phyloP scores from a whole-genome alignment of 2,797 vertebrate species.

The Sciaenops ocellatus region DNA sequence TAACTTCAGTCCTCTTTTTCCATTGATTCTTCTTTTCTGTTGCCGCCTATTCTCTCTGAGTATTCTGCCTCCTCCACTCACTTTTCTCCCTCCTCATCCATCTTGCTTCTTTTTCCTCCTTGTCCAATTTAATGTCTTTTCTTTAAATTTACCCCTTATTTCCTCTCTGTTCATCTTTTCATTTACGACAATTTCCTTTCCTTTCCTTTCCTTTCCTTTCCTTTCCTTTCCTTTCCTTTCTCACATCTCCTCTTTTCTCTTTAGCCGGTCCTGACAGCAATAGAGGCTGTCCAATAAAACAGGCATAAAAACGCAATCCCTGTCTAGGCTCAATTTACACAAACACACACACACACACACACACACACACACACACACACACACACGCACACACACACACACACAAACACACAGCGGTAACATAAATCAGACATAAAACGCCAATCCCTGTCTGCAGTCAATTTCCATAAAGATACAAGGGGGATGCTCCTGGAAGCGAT shows the following conservation, averaged over 20 bases:
- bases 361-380: conserved; percentile 22
- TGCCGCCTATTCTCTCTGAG: neutral
- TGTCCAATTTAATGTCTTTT: neutral
- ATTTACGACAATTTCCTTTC: no score
- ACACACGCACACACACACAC: conserved; percentile 18
- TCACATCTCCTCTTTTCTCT: conserved; percentile 22
- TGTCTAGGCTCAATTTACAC: conserved; percentile 69
- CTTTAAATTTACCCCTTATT: neutral
- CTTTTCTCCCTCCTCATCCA: neutral
- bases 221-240: neutral
- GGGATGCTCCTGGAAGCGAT: conserved; percentile 54
- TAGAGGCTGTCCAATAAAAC: conserved; percentile 81
- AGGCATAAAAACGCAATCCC: conserved; percentile 80
- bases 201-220: neutral
- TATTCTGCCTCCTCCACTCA: conserved; percentile 32
- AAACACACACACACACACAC: conserved; percentile 36
- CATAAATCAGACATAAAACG: conserved; percentile 80
- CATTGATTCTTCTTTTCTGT: conserved; percentile 17
- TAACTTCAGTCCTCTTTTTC: neutral
- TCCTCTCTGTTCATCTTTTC: no score
- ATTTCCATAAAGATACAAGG: conserved; percentile 82
- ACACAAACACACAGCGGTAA: conserved; percentile 11
- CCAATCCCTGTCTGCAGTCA: conserved; percentile 79
- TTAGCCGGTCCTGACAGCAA: conserved; percentile 65
- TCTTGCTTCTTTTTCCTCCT: neutral